Conservation (phyloP, 2,797 vertebrate genomes). For the Tokudaia tokunoshimensis region DNA sequence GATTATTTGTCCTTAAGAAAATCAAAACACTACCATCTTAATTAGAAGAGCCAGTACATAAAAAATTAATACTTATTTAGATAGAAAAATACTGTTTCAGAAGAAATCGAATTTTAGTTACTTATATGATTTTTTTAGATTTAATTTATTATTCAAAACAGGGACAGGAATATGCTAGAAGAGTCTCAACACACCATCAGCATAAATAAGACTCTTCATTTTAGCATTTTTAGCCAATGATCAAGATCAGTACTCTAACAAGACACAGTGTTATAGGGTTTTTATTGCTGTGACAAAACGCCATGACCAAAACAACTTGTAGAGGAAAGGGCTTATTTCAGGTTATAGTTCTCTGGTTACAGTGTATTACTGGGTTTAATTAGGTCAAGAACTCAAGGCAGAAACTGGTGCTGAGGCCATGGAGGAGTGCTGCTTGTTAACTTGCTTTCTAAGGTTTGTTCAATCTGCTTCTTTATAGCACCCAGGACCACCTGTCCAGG, state of each 20-base stretch:
- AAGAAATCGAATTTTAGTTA: background rate
- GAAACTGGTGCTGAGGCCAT: background rate
- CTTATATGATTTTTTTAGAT: background rate
- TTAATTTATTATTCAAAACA: conserved; percentile 2
- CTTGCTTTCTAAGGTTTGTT: background rate
- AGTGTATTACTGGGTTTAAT: background rate
- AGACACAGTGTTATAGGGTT: background rate
- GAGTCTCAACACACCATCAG: background rate
- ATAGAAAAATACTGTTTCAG: background rate
- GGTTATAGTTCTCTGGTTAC: background rate
- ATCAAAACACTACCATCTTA: background rate
- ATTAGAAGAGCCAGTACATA: conserved; percentile 11
- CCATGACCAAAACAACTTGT: background rate
- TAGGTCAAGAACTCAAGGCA: background rate
- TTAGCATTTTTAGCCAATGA: background rate
- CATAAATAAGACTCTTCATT: background rate
- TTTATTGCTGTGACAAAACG: background rate
- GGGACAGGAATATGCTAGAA: background rate
- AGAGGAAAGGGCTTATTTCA: background rate
- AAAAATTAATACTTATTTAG: conserved; percentile 6
- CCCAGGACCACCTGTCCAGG: background rate
- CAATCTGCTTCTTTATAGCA: background rate
- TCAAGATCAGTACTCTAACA: background rate
- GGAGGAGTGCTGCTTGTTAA: background rate
- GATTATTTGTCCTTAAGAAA: background rate